A percentile compares a stretch with the other conserved stretches of the same genome.
Conservation (phyloP, 2,888 invertebrate genomes). For the Syrista parreyssii region DNA sequence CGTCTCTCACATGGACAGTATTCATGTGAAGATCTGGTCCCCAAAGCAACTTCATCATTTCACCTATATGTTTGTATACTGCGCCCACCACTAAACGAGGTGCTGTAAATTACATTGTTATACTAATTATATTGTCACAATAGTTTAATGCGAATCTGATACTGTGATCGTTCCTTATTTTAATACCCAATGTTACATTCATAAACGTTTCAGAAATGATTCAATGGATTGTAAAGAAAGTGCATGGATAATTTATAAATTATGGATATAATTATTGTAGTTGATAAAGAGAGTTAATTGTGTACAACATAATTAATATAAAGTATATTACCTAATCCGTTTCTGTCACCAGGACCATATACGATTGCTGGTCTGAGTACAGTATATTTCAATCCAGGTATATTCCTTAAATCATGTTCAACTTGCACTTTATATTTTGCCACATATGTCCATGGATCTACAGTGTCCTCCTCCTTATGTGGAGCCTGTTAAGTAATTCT, state of each 20-base stretch:
- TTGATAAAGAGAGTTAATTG: background rate
- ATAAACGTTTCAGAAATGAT: background rate
- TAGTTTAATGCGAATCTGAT: conserved; percentile 2
- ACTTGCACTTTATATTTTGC: conserved; percentile 87
- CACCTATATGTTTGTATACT: conserved; percentile 87
- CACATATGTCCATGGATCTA: conserved; percentile 87
- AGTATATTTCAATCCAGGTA: conserved; percentile 79
- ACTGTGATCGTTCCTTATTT: background rate
- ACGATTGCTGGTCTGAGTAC: conserved; percentile 86
- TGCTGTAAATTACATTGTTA: conserved; percentile 68
- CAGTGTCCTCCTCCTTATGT: conserved; percentile 79
- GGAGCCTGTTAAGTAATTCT: conserved; percentile 67
- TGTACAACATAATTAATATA: background rate
- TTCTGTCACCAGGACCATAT: conserved; percentile 86
- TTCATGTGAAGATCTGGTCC: conserved; percentile 85
- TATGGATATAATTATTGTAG: background rate
- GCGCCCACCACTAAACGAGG: conserved; percentile 88
- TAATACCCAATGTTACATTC: too few species aligned
- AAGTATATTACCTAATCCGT: conserved; percentile 77
- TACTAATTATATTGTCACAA: conserved; percentile 7
- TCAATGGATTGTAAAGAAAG: background rate
- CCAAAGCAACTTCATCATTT: conserved; percentile 94
- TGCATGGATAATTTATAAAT: background rate
- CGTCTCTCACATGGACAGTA: conserved; percentile 87
- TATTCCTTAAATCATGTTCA: conserved; percentile 78